phyloP scores from a whole-genome alignment of 2,888 invertebrate species.

The Lochmaea crataegi region DNA sequence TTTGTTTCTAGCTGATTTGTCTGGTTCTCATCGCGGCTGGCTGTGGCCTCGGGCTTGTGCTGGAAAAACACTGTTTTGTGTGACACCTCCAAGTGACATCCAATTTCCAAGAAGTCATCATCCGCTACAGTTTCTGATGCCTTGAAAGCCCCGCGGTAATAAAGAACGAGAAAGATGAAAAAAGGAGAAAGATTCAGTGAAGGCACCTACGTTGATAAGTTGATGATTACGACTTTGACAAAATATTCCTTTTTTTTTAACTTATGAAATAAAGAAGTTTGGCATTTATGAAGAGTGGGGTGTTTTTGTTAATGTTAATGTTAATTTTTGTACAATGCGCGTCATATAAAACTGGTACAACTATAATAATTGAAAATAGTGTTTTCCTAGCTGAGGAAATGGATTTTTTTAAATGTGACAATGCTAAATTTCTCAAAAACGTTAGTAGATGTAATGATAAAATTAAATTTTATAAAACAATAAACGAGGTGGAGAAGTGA shows the following conservation, averaged over 20 bases:
- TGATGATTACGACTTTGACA: constrained; percentile 11
- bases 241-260: background rate
- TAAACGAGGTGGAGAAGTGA: no score
- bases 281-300: no score
- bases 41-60: constrained; percentile 55
- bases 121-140: constrained; percentile 34
- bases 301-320: no score
- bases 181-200: background rate
- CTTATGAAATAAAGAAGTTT: no score
- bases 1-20: constrained; percentile 66
- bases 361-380: no score
- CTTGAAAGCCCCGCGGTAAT: constrained; percentile 32
- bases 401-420: no score
- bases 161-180: constrained; percentile 7
- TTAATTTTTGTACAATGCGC: no score
- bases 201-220: constrained; percentile 18
- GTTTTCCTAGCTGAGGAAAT: no score
- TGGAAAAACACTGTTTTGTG: constrained; percentile 63
- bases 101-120: constrained; percentile 67
- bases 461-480: no score
- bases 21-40: constrained; percentile 57
- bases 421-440: no score
- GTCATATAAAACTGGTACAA: no score
- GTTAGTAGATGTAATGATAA: no score
- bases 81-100: constrained; percentile 67